Base-by-base conservation (phyloP, 53 echinoderm and acorn worm genomes). In the Mesocentrotus franciscanus region DNA sequence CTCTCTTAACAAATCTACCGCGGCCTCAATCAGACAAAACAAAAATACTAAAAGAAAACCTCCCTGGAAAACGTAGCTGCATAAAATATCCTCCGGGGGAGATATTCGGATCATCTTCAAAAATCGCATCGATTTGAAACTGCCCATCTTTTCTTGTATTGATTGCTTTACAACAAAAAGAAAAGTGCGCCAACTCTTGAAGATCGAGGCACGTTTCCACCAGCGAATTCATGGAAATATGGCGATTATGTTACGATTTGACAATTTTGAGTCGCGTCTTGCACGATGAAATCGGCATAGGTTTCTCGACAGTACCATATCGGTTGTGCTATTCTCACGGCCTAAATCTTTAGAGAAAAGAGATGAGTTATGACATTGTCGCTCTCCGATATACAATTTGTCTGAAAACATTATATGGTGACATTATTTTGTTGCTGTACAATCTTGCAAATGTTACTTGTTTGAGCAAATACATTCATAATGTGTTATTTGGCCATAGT, bases 11-110 rank as follows among this genome's bases (percentile, higher is more conserved):
- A 87, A 12, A 87, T 87, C 27, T 87, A 56, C 87, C 57, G 34
- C 58, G 57, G 87, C 58, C 87, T 87, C 87, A 87, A 87, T 87
- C 87, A 57, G 56, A 87, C 87, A 87, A 57, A 10, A 87, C 12
- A 29, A 57, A 87, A 87, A 81, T 18, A 13, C 4, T 18, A 81
- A 42, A 81, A 27, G 58, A 87, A 58, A 84, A 85, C 85, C 22
- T 49, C 56, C 58, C 58, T 58, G 0, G 14, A 55, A 85, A 55
- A 56, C 49, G 22, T 55, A 16, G 85, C 26, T 24, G 56, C 27
- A 11, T n/a, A 12, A 87, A 58, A 87, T 87, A 26, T 87, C 87
- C 87, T 58, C 58, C n/a, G 87, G 58, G 87, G 16, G 15, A 57
- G 27, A 87, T 27, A 87, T 57, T n/a, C 27, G 87, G 57, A 87